A percentile compares a stretch with the other conserved stretches of the same genome.
Evolutionary conservation across 2,888 invertebrate species (phyloP).

Genomic region (Ormia ochracea): DNA sequence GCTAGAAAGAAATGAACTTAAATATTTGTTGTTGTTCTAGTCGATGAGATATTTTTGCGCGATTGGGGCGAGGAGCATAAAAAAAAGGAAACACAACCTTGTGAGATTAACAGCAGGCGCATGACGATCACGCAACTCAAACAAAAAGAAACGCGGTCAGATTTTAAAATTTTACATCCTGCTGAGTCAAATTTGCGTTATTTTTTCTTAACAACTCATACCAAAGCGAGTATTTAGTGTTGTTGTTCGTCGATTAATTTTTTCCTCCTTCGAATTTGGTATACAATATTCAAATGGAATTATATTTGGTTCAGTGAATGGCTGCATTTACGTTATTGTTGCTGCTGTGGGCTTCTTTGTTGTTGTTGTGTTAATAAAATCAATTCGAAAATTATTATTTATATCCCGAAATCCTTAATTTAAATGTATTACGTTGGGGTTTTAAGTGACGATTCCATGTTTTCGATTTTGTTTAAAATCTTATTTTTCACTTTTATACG

Average conservation of each 20-base stretch:
- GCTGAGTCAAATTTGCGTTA: constrained; percentile 65
- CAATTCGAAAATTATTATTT: constrained; percentile 60
- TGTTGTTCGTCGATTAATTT: constrained; percentile 14
- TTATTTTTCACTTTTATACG: background rate
- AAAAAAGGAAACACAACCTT: constrained; percentile 34
- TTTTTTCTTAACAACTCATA: background rate
- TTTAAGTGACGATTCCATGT: constrained; percentile 62
- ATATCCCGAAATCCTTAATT: constrained; percentile 55
- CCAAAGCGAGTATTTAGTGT: background rate
- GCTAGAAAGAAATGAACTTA: constrained; percentile 20
- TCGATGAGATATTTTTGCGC: constrained; percentile 2
- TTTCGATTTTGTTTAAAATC: constrained; percentile 48
- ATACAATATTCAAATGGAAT: constrained; percentile 57
- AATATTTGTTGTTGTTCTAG: constrained; percentile 31
- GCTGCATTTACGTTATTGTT: background rate
- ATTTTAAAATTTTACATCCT: constrained; percentile 63
- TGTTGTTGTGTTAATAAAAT: constrained; percentile 57
- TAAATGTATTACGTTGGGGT: constrained; percentile 56
- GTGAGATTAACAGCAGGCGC: constrained; percentile 60
- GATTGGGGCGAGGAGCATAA: background rate
- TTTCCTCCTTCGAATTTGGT: constrained; percentile 8
- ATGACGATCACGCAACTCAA: constrained; percentile 60
- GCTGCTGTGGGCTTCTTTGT: background rate
- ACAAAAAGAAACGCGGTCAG: constrained; percentile 53
- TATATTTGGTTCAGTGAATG: constrained; percentile 53